Base-by-base conservation (phyloP, 2,888 invertebrate species). In the Listrodromus nycthemerus region DNA sequence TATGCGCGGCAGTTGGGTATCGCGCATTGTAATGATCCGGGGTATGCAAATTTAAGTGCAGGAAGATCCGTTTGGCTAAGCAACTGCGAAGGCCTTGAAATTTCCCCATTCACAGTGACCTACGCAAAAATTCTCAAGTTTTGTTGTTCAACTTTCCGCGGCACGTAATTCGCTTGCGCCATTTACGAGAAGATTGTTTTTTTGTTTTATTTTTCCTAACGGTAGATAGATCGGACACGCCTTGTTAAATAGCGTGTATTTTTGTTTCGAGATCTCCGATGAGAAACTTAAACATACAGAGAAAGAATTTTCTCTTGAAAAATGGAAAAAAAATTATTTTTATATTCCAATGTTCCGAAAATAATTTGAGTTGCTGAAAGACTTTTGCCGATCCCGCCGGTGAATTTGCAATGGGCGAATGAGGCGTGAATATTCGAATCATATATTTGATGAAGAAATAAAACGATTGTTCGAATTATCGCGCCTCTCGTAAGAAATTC, bases 31-130 rank as follows among this genome's bases (percentile, higher is more conserved):
- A 83, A 88, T 87, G 88, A 89, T 88, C 86, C 86, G 88, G 86
- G 84, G 86, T 91, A 92, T 92, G 92, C 89, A 91, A 92, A 92
- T 92, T 92, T 92, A 91, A 91, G 85, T 90, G 88, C 92, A 92
- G 92, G 91, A 92, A 91, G 91, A 92, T 89, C 90, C 91, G 89
- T 90, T 89, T 85, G 88, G 2, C 88, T 88, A 87, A 91, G 88
- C 85, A 87, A 83, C 80, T 76, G 79, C 83, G 88, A 89, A 89
- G 91, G 89, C 81, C 91, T 91, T 83, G 82, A 69, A 50, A 67
- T 67, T 70, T 74, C 16, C 55, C 74, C 65, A 45, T 69, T 73
- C 78, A 48, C 70, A 76, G 74, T 76, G 70, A 77, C 81, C 81
- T 76, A 82, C 81, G 81, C 81, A 58, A 80, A 74, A 82, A 66